These are phyloP conservation scores for Resseliella maxima DNA, from an alignment of 2,888 invertebrate genomes.

Conservation along the genomic window DNA sequence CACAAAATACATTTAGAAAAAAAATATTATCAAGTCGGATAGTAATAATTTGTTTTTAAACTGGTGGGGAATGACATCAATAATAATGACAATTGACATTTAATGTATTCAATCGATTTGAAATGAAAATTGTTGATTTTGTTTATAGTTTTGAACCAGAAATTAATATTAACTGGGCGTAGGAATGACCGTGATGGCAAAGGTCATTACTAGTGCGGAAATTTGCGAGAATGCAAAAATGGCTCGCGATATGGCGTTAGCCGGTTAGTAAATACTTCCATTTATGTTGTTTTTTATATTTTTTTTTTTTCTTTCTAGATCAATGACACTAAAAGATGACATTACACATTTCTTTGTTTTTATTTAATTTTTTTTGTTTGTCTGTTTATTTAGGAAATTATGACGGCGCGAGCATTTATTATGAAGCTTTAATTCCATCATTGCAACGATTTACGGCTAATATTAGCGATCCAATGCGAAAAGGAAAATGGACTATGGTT, in stretches of 20 bases:
- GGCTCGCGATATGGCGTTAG: constrained; percentile 93
- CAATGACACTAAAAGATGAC: neutral
- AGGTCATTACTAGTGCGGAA: constrained; percentile 81
- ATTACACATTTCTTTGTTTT: neutral
- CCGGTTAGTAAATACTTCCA: constrained; percentile 71
- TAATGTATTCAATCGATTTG: neutral
- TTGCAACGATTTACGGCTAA: constrained; percentile 85
- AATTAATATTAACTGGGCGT: constrained; percentile 24
- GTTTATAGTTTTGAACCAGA: constrained; percentile 21
- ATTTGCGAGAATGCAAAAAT: constrained; percentile 95
- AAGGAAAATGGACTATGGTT: constrained; percentile 91
- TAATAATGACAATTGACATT: constrained; percentile 23
- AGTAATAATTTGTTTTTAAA: constrained; percentile 20
- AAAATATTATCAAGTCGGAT: neutral
- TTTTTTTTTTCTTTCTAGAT: neutral
- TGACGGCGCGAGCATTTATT: constrained; percentile 92
- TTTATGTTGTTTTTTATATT: neutral
- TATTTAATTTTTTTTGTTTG: neutral
- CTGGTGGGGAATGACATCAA: constrained; percentile 14
- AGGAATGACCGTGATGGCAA: constrained; percentile 82
- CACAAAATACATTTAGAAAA: neutral
- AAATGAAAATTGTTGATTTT: neutral
- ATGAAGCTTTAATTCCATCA: constrained; percentile 92
- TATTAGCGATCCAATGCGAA: constrained; percentile 82
- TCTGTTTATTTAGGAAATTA: constrained; percentile 76